These are phyloP conservation scores for Dicrurus megarhynchus DNA, from an alignment of 2,113 vertebrate species.

Conservation along the genomic window DNA sequence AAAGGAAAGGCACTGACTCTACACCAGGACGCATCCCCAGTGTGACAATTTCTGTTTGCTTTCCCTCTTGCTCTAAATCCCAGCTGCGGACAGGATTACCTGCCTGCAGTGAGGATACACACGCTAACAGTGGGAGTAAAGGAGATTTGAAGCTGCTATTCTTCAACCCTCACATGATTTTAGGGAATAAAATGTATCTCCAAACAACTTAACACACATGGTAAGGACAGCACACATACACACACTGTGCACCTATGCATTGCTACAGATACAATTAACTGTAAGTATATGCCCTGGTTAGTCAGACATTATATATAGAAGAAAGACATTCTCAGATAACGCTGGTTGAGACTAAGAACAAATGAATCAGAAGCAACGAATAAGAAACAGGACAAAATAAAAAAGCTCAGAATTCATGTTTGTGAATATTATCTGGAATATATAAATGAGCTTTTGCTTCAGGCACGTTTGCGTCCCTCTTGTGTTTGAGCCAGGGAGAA, in stretches of 20 bases:
- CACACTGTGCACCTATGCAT: accelerated
- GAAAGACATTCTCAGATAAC: background rate
- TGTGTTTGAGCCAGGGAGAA: constrained; percentile 10
- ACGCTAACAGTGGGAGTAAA: background rate
- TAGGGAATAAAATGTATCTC: background rate
- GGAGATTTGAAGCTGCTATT: background rate
- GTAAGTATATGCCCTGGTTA: background rate
- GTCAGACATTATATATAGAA: background rate
- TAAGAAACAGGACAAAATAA: background rate
- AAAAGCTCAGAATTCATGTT: background rate
- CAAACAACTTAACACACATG: background rate
- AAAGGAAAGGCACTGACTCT: background rate
- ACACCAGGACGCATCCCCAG: background rate
- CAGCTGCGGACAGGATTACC: background rate
- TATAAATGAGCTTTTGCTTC: constrained; percentile 9
- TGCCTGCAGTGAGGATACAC: background rate
- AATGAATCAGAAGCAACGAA: background rate
- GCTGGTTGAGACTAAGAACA: background rate
- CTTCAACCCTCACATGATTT: background rate
- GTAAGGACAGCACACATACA: background rate
- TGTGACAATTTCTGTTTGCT: accelerated
- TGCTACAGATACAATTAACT: background rate
- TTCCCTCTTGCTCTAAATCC: background rate
- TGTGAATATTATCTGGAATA: background rate
- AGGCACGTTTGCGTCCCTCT: background rate